Base-by-base conservation (phyloP, 2,888 invertebrate genomes). In the Rhaphigaster nebulosa region DNA sequence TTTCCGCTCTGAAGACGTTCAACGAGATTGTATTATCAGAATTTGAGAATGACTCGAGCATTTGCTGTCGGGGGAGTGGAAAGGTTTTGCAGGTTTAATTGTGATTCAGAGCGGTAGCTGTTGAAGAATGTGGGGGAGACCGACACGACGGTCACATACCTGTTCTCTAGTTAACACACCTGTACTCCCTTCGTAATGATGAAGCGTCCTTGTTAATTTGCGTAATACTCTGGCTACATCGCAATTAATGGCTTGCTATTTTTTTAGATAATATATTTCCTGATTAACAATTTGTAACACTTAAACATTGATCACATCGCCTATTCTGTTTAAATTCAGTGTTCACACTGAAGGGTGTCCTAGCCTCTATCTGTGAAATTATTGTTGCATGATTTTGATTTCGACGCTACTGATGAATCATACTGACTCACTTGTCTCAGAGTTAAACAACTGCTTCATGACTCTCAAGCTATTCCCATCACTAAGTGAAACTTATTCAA, bases 121-220 rank as follows among this genome's bases (percentile, higher is more conserved):
- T n/a, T 45, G n/a, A 84, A 84, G 84, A 84, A 84, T 84, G 84
- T n/a, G 84, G 41, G 10, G 41, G 80, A 26, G 23, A 80, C 80
- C 23, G 10, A 13, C 41, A 45, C 2, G 41, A 4, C 84, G 2
- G 84, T 12, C 45, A 84, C 84, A 84, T 45, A n/a, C 84, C 84
- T 45, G 12, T 0, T 6, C 26, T 10, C n/a, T 45, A 45, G 84
- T 84, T 84, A 84, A 45, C 84, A 45, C 26, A 15, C 84, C 84
- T 84, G 6, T n/a, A n/a, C 26, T 26, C 80, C 13, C 80, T 80
- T 41, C 3, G 13, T 84, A 41, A 45, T 84, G 12, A 84, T 26
- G 20, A 1, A 84, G 45, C 23, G 45, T 26, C 84, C 45, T 45
- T 76, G 38, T 8, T 23, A 34, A 38, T 76, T 76, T 38, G 70